Evolutionary conservation across 2,113 vertebrate genomes (phyloP), one percentile per base, ranked within the genome.

Genomic region (Caretta caretta): DNA sequence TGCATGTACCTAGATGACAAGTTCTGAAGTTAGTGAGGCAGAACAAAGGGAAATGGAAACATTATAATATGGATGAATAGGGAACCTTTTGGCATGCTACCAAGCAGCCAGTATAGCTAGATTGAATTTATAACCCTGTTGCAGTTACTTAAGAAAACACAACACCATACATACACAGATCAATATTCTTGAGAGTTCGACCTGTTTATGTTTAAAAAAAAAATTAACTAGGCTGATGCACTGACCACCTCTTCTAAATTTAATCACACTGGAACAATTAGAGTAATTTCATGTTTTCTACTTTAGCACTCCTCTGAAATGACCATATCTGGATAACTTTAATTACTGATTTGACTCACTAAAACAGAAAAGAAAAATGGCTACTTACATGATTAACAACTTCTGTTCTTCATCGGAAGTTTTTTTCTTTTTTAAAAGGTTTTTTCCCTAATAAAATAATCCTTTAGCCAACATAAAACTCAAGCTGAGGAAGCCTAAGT

Each of bases 241-340:
- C 80, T 79, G 29, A 90, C 59, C 10, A n/a, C 78, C 90, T 95
- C 90, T 92, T 97, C 78, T 79, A 93, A 90, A 95, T 97, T 94
- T 95, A 97, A 97, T 97, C 89, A 92, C 69, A 84, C 88, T 84
- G 83, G 86, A 93, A 93, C 82, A 96, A 96, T 98, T 96, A 97
- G 91, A 93, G 90, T 95, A 92, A 97, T 97, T 97, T 86, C 91
- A 56, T 93, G 65, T 96, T 97, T 98, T 93, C 93, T 95, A 6
- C 90, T 97, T 97, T 94, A 97, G 83, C 82, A 75, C 53, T 97
- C 49, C 92, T 97, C 84, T 92, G 96, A 97, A 97, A 96, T n/a
- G 0, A 35, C 51, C 96, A 83, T 96, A 97, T 97, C 97, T 98
- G 97, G 94, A 91, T 94, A 93, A 75, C 72, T 97, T 96, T 97